Evolutionary conservation across 2,888 invertebrate species (phyloP), one percentile per base, ranked within the genome.

Genomic region (Drosophila nigritarsus): DNA sequence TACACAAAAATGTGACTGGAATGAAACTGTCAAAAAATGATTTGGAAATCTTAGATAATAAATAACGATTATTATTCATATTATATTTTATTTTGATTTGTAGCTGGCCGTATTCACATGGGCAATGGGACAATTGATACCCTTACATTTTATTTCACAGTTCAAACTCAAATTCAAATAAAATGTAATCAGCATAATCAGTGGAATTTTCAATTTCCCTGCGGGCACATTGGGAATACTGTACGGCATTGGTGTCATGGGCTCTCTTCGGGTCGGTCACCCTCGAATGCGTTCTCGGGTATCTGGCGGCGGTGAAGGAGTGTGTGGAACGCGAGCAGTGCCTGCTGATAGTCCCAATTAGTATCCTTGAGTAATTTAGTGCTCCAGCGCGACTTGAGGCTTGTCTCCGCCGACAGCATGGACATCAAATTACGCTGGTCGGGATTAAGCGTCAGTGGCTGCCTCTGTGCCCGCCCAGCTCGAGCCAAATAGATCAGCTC

Each of bases 151-250:
- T 11, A 50, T n/a, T n/a, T 55, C 27, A 55, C 38, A 56, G 29
- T 29, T 56, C 3, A 40, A 55, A n/a, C 9, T 29, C 18, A 76
- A 82, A 76, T 75, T 86, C 72, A 86, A 78, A 79, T 70, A 79
- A 81, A 82, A 71, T 79, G 75, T 88, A 86, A 88, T 88, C 84
- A 89, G 78, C 82, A 75, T 86, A 89, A 88, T 86, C 89, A 84
- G 77, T 63, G 71, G 79, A 77, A 81, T 82, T 82, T 78, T 82
- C 79, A 72, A 75, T 80, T 80, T 78, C 72, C 82, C 72, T 38
- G 69, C 50, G 70, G 73, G 40, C 69, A 36, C 69, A 65, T 79
- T 64, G 77, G 58, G 45, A 51, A 59, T 59, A 64, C 53, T 20
- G 32, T 30, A 9, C 27, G 59, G 34, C 18, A 36, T 60, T 53